Evolutionary conservation across 2,113 vertebrate genomes (phyloP).

Genomic region (Oreocharis arfaki): DNA sequence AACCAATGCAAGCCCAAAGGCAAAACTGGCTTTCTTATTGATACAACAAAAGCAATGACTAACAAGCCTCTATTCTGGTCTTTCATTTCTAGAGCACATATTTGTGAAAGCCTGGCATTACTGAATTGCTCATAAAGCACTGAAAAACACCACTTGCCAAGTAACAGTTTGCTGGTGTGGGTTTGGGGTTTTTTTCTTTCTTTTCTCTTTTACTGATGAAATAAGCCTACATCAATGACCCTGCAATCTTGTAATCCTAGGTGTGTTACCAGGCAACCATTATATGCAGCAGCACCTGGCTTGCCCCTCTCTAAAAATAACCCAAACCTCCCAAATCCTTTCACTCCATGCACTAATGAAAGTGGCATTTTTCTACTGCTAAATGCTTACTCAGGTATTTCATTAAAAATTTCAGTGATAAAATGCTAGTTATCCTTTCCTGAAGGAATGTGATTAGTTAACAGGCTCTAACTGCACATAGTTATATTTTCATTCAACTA

Average conservation of each 20-base stretch:
- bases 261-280: constrained; percentile 32
- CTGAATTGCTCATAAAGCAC: not conserved
- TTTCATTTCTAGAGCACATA: not conserved
- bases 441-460: not conserved
- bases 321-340: not conserved
- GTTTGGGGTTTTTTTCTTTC: not conserved
- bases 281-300: not conserved
- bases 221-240: not conserved
- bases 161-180: not conserved
- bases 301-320: constrained; percentile 11
- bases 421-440: not conserved
- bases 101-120: not conserved
- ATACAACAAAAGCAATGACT: constrained; percentile 20
- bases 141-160: not conserved
- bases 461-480: not conserved
- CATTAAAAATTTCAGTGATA: not conserved
- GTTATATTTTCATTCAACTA: not conserved
- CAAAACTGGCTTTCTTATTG: not conserved
- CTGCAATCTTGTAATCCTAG: not conserved
- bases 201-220: not conserved
- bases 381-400: not conserved
- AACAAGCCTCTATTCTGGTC: not conserved
- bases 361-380: not conserved
- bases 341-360: not conserved
- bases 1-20: constrained; percentile 29